phyloP scores from a whole-genome alignment of 1,140 invertebrate genomes.

The Drosophila kikkawai region DNA sequence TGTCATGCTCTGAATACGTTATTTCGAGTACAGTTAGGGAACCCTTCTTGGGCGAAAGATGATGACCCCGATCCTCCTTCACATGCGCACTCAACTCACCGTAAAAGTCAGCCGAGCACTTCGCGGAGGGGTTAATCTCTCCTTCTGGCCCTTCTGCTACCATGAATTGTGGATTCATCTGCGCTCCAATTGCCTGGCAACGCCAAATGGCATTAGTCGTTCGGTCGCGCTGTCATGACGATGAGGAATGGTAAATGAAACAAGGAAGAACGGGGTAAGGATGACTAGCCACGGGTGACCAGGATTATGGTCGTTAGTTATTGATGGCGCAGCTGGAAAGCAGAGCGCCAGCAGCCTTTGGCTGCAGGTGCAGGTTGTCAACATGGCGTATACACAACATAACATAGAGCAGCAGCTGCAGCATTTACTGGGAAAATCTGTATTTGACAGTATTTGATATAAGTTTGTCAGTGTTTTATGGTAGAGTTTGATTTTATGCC shows the following conservation, averaged over 20 bases:
- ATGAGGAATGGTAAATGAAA: neutral
- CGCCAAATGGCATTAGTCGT: constrained; percentile 25
- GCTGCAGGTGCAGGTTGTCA: constrained; percentile 38
- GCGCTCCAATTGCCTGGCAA: constrained; percentile 29
- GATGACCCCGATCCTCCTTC: constrained; percentile 50
- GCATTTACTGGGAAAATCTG: neutral
- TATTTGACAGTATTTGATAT: neutral
- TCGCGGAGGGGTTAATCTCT: constrained; percentile 29
- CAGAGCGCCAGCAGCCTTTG: constrained; percentile 6
- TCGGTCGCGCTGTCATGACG: constrained; percentile 1
- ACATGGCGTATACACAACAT: constrained; percentile 38
- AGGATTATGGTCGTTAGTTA: constrained; percentile 59
- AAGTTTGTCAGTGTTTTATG: neutral
- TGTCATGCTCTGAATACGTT: constrained; percentile 64
- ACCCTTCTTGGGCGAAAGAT: constrained; percentile 20
- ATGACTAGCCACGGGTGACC: constrained; percentile 16
- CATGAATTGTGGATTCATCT: constrained; percentile 35
- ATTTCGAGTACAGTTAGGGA: constrained; percentile 46
- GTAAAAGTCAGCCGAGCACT: constrained; percentile 33
- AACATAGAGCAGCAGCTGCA: constrained; percentile 6
- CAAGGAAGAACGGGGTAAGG: neutral
- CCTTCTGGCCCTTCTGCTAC: constrained; percentile 2
- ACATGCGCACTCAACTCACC: constrained; percentile 37
- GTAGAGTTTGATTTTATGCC: neutral
- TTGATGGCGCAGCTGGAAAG: constrained; percentile 37